Evolutionary conservation across 2,113 vertebrate species (phyloP).

Genomic region (Junco hyemalis): DNA sequence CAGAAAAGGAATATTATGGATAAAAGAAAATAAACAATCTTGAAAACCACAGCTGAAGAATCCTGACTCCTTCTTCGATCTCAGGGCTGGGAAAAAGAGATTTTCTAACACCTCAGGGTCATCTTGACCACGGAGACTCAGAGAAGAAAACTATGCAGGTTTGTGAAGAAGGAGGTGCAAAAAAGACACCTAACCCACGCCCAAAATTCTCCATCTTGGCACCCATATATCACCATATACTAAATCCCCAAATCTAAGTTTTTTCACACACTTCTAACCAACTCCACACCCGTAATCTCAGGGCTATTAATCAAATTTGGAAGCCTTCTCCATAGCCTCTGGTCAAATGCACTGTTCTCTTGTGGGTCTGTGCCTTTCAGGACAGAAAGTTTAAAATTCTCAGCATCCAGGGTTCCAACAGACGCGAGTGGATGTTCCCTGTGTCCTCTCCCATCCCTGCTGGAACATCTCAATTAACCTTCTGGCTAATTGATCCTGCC

Average conservation of each 20-base stretch:
- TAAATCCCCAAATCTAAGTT: neutral
- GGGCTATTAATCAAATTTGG: neutral
- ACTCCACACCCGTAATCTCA: neutral
- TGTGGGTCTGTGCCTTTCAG: neutral
- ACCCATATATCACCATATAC: neutral
- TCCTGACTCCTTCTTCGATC: too few relatives aligned
- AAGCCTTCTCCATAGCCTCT: neutral
- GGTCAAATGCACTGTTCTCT: neutral
- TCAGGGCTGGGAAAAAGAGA: too few relatives aligned
- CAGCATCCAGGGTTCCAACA: neutral
- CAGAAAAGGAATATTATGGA: too few relatives aligned
- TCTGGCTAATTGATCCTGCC: neutral
- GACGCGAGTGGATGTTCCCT: neutral
- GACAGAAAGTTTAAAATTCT: neutral
- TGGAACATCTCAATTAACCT: neutral
- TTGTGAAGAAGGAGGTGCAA: too few relatives aligned
- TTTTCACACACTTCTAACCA: neutral
- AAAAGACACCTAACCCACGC: neutral
- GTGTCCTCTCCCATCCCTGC: accelerated
- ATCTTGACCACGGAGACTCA: too few relatives aligned
- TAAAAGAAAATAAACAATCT: too few relatives aligned
- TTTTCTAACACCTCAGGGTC: too few relatives aligned
- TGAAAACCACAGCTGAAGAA: too few relatives aligned
- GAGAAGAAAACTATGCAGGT: neutral
- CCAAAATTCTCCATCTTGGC: neutral